These are phyloP conservation scores for Spea hammondii DNA, from an alignment of 2,797 vertebrate species.

Conservation along the genomic window DNA sequence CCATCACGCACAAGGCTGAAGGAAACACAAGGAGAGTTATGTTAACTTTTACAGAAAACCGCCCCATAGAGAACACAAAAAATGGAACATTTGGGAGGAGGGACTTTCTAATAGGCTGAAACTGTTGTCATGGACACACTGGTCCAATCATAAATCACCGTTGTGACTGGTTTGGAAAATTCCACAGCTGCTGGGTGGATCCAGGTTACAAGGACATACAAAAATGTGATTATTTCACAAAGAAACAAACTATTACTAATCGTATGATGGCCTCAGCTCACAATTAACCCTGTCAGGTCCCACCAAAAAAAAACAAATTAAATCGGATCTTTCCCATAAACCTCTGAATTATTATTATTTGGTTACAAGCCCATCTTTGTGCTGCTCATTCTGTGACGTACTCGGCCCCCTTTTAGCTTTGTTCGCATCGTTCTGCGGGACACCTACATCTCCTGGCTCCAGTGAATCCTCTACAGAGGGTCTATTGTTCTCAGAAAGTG, in stretches of 20 bases:
- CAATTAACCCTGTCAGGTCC: background rate
- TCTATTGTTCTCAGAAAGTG: slow-evolving; percentile 68
- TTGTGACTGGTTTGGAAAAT: no score
- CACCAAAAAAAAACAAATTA: background rate
- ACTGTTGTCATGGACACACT: background rate
- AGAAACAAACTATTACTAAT: no score
- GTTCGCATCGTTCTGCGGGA: slow-evolving; percentile 43
- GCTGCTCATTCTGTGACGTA: background rate
- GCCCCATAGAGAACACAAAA: no score
- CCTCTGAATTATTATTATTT: background rate
- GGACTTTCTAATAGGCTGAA: background rate
- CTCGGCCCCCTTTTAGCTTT: slow-evolving; percentile 1
- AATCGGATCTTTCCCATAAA: background rate
- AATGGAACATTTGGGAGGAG: fast-evolving
- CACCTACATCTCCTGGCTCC: slow-evolving; percentile 69
- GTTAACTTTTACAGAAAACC: background rate
- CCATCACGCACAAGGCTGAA: slow-evolving; percentile 92
- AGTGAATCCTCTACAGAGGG: slow-evolving; percentile 60
- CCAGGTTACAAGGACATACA: no score
- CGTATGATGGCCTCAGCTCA: no score
- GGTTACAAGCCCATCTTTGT: slow-evolving; percentile 18
- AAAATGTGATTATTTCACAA: no score
- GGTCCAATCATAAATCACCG: background rate
- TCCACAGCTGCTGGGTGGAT: no score
- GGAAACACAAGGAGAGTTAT: fast-evolving